Percentiles rank a stretch among this genome's conserved stretches.
phyloP scores from a whole-genome alignment of 2,113 vertebrate genomes.

The Pygoscelis antarcticus region DNA sequence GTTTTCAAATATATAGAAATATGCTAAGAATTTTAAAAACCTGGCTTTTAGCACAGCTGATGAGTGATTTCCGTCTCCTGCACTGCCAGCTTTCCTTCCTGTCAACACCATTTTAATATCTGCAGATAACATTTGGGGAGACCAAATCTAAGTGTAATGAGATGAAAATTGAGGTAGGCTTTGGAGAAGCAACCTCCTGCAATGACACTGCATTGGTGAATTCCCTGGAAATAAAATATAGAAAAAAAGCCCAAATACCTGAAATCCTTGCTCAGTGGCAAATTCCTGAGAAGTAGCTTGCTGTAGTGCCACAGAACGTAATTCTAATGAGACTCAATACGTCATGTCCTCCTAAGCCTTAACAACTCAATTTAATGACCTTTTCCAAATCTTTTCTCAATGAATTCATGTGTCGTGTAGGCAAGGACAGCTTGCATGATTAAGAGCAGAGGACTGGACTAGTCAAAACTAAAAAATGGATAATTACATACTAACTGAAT shows the following conservation, averaged over 20 bases:
- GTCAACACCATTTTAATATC: not conserved
- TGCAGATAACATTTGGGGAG: not conserved
- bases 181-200: not conserved
- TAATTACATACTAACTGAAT: not conserved
- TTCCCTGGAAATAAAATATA: not conserved
- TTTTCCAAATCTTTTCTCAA: not conserved
- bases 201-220: not conserved
- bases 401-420: rapidly evolving
- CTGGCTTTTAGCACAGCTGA: not conserved
- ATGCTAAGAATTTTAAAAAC: not conserved
- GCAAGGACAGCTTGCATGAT: not conserved
- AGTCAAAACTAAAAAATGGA: not conserved
- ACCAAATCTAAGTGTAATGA: not conserved
- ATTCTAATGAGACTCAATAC: not conserved
- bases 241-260: not conserved
- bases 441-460: not conserved
- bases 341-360: not conserved
- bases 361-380: not conserved
- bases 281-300: not conserved
- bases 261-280: not conserved
- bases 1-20: not conserved
- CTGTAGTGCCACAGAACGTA: not conserved
- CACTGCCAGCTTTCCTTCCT: not conserved
- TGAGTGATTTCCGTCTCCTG: not conserved
- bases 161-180: not conserved